Conservation (phyloP, 2,888 invertebrate genomes). For the Drosophila melanosoma region DNA sequence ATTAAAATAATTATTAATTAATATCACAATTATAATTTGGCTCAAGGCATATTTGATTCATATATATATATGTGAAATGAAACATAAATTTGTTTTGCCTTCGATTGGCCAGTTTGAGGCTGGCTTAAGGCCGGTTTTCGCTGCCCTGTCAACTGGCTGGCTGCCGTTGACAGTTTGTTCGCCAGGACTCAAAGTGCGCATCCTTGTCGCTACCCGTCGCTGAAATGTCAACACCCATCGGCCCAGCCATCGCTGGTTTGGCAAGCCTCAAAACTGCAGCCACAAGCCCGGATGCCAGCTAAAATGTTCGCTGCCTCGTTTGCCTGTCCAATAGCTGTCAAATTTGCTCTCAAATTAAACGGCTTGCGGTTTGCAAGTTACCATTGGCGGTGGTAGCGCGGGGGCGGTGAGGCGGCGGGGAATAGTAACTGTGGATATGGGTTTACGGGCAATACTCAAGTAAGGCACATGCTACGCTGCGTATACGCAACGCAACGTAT, state of each 20-base stretch:
- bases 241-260: slow-evolving; percentile 10
- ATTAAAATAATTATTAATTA: neutral
- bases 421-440: neutral
- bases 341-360: slow-evolving; percentile 72
- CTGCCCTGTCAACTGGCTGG: slow-evolving; percentile 22
- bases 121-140: neutral
- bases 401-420: neutral
- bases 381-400: neutral
- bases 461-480: slow-evolving; percentile 31
- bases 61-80: neutral
- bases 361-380: slow-evolving; percentile 1
- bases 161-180: slow-evolving; percentile 21
- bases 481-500: slow-evolving; percentile 41
- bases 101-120: slow-evolving; percentile 14
- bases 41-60: neutral
- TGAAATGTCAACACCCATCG: neutral
- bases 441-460: slow-evolving; percentile 28
- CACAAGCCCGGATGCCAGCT: slow-evolving; percentile 16
- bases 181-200: slow-evolving; percentile 8
- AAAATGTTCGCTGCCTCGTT: neutral
- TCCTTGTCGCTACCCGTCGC: slow-evolving; percentile 11
- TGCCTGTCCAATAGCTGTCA: slow-evolving; percentile 73
- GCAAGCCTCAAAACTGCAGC: slow-evolving; percentile 50
- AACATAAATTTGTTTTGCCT: neutral
- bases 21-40: neutral